phyloP scores from a whole-genome alignment of 2,888 invertebrate species.

The Antheraea yamamai region DNA sequence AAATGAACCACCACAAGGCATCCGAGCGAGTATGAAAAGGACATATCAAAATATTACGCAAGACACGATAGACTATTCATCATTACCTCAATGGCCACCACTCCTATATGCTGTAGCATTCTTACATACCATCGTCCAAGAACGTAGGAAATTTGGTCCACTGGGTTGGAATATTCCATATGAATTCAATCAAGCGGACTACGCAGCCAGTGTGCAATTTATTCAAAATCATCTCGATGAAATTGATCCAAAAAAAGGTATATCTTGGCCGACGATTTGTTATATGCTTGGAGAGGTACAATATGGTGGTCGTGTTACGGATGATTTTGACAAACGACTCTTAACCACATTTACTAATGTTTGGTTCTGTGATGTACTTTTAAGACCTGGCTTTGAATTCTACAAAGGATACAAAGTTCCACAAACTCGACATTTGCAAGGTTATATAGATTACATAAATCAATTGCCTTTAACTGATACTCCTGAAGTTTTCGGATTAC shows the following conservation, averaged over 20 bases:
- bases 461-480: conserved; percentile 92
- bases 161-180: conserved; percentile 98
- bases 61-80: conserved; percentile 95
- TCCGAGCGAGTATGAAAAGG: conserved; percentile 94
- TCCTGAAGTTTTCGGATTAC: conserved; percentile 98
- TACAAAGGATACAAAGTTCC: conserved; percentile 97
- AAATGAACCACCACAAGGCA: conserved; percentile 98
- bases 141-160: conserved; percentile 97
- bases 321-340: conserved; percentile 97
- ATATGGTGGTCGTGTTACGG: conserved; percentile 96
- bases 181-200: conserved; percentile 98
- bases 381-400: conserved; percentile 95
- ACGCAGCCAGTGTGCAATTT: conserved; percentile 97
- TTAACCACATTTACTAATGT: conserved; percentile 96
- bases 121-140: conserved; percentile 97
- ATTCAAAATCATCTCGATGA: conserved; percentile 98
- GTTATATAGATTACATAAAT: conserved; percentile 94
- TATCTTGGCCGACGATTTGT: conserved; percentile 98
- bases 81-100: conserved; percentile 96
- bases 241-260: conserved; percentile 97
- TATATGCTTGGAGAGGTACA: conserved; percentile 98
- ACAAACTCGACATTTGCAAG: conserved; percentile 87
- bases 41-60: conserved; percentile 95
- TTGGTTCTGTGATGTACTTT: conserved; percentile 96
- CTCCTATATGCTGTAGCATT: conserved; percentile 96